Conservation (phyloP, 2,888 invertebrate species). For the Rutpela maculata region DNA sequence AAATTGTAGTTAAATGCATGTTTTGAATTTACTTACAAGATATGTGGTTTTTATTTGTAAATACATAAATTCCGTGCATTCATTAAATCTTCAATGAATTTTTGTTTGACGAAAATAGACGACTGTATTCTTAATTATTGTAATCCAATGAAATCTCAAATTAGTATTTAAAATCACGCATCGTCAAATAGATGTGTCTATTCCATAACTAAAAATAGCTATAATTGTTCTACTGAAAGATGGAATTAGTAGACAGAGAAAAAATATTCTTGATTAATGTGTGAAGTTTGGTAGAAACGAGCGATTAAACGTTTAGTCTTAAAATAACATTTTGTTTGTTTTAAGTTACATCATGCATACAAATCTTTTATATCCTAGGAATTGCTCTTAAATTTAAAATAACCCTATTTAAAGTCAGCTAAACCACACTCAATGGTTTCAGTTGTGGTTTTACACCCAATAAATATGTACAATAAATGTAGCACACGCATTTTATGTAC, state of each 20-base stretch:
- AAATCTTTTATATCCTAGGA: conserved; percentile 50
- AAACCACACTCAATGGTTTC: conserved; percentile 30
- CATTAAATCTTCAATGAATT: no score
- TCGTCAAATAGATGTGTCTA: conserved; percentile 36
- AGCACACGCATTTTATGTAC: background rate
- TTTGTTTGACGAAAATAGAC: conserved; percentile 4
- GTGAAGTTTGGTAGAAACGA: conserved; percentile 50
- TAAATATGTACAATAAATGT: conserved; percentile 23
- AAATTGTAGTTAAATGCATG: background rate
- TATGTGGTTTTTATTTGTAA: no score
- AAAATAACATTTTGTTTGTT: conserved; percentile 58
- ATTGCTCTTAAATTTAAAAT: conserved; percentile 46
- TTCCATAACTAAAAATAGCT: conserved; percentile 35
- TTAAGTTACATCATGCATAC: conserved; percentile 48
- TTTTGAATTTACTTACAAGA: background rate
- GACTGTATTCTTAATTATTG: background rate
- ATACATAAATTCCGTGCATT: no score
- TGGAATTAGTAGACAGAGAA: conserved; percentile 43
- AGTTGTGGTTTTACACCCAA: conserved; percentile 37
- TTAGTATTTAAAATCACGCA: conserved; percentile 34
- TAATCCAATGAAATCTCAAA: conserved; percentile 42
- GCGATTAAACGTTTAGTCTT: conserved; percentile 47
- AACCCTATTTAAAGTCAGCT: conserved; percentile 44
- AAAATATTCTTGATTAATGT: conserved; percentile 49
- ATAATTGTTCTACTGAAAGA: conserved; percentile 42